Evolutionary conservation across 2,888 invertebrate genomes (phyloP).

Genomic region (Coecobrya sp.): DNA sequence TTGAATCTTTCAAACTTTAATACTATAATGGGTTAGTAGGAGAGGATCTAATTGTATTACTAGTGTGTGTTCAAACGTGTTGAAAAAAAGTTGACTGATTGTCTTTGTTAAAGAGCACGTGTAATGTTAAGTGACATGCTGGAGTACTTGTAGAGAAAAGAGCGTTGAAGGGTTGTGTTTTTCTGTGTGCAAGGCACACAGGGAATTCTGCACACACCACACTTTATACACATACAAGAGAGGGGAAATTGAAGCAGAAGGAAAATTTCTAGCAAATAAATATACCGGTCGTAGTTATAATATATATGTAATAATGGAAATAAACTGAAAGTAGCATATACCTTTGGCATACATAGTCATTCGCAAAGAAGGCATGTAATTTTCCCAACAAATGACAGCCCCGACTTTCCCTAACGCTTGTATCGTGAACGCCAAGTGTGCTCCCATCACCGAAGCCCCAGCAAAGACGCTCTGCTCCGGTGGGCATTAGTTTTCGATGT

Average conservation of each 20-base stretch:
- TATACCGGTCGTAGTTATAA: neutral
- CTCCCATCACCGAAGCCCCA: slow-evolving; percentile 83
- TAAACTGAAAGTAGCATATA: slow-evolving; percentile 2
- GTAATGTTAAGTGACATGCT: neutral
- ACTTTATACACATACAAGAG: slow-evolving; percentile 71
- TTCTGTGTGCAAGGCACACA: too few species aligned
- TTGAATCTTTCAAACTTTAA: slow-evolving; percentile 25
- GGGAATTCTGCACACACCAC: slow-evolving; percentile 15
- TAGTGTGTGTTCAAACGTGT: neutral
- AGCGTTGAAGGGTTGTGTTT: neutral
- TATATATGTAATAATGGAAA: slow-evolving; percentile 3
- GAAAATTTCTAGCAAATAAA: neutral
- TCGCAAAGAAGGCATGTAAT: slow-evolving; percentile 81
- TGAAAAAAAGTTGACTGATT: slow-evolving; percentile 47
- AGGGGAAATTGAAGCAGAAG: neutral
- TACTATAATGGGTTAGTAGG: neutral
- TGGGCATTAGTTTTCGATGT: slow-evolving; percentile 82
- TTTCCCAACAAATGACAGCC: slow-evolving; percentile 83
- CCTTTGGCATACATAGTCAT: slow-evolving; percentile 82
- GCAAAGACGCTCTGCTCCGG: slow-evolving; percentile 78
- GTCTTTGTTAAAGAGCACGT: slow-evolving; percentile 28
- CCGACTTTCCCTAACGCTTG: slow-evolving; percentile 80
- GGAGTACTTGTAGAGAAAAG: neutral
- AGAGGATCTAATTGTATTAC: slow-evolving; percentile 27
- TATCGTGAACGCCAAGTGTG: slow-evolving; percentile 75